These are phyloP conservation scores for Aplysina aerophoba DNA, from an alignment of 37 sponge, comb jelly and placozoan species.

Conservation along the genomic window DNA sequence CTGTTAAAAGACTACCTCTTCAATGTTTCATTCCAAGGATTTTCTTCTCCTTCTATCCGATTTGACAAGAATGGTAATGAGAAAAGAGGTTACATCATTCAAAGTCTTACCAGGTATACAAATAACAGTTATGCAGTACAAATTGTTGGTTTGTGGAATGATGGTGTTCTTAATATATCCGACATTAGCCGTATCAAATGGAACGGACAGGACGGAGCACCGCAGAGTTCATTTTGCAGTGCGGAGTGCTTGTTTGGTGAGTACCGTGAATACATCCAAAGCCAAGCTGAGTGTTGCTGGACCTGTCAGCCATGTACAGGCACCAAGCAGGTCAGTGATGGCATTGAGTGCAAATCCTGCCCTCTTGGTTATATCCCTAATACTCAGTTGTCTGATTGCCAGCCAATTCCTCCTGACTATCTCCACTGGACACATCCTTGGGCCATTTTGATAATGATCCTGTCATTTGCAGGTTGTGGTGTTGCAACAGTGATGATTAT, in stretches of 20 bases:
- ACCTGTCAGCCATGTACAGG: constrained; percentile 54
- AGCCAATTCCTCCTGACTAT: constrained; percentile 21
- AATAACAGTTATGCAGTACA: not conserved
- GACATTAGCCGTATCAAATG: not conserved
- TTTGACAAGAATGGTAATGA: constrained; percentile 71
- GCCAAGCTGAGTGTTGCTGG: constrained; percentile 64
- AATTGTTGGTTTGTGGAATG: constrained; percentile 9
- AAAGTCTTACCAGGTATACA: constrained; percentile 28
- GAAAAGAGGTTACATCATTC: constrained; percentile 35
- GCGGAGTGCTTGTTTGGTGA: constrained; percentile 47
- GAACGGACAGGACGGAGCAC: not conserved
- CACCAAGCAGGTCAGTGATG: constrained; percentile 19
- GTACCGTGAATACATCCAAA: constrained; percentile 13
- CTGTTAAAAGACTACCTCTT: constrained; percentile 37
- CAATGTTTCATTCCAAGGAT: constrained; percentile 48
- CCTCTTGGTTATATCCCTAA: constrained; percentile 49
- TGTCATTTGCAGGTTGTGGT: constrained; percentile 43
- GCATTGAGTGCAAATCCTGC: constrained; percentile 46
- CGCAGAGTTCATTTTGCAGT: constrained; percentile 48
- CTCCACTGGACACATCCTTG: constrained; percentile 33
- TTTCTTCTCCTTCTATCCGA: constrained; percentile 4
- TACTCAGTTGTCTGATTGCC: constrained; percentile 37
- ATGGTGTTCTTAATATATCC: not conserved
- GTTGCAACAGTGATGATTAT: constrained; percentile 28
- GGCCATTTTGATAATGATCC: constrained; percentile 40